phyloP scores from a whole-genome alignment of 1,140 invertebrate species.

The Halesus radiatus region DNA sequence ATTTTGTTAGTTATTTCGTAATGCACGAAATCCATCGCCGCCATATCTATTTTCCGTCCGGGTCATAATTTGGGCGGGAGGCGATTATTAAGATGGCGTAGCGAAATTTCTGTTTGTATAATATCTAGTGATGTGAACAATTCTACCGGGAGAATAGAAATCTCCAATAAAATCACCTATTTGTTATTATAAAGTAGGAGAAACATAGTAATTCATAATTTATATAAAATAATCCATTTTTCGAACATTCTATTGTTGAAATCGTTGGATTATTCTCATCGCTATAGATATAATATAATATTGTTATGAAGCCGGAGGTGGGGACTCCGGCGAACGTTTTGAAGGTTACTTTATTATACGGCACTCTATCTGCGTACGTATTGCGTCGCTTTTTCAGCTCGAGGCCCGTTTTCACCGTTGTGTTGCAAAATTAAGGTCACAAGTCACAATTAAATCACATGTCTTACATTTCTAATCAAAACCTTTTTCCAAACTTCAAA shows the following conservation, averaged over 20 bases:
- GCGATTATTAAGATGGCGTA: conserved; percentile 28
- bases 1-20: conserved; percentile 5
- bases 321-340: conserved; percentile 20
- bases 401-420: conserved; percentile 31
- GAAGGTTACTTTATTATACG: conserved; percentile 32
- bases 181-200: too few species aligned
- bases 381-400: conserved; percentile 12
- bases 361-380: conserved; percentile 24
- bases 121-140: not conserved
- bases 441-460: too few species aligned
- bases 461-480: too few species aligned
- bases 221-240: too few species aligned
- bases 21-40: not conserved
- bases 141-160: too few species aligned
- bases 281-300: too few species aligned
- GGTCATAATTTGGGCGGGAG: conserved; percentile 38
- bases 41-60: conserved; percentile 15
- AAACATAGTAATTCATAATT: too few species aligned
- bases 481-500: too few species aligned
- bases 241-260: too few species aligned
- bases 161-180: too few species aligned
- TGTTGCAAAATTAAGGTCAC: conserved; percentile 33
- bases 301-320: conserved; percentile 12
- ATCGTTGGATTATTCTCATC: too few species aligned
- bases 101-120: conserved; percentile 30